Percentiles rank a stretch among this genome's conserved stretches.
Conservation (phyloP, 2,888 invertebrate genomes). For the Melieria crassipennis region DNA sequence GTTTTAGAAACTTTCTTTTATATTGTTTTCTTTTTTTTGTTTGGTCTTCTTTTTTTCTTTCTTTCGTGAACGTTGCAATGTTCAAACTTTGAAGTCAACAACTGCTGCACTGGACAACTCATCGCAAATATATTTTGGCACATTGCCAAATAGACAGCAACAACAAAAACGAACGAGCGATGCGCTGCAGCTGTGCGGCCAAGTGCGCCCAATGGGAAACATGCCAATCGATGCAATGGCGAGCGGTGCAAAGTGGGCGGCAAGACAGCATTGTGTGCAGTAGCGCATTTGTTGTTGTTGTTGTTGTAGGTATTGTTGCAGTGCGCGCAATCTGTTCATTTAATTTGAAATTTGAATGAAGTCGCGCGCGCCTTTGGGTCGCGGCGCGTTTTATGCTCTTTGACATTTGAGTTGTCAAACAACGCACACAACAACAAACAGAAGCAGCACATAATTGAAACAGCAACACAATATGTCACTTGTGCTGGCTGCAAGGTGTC, state of each 20-base stretch:
- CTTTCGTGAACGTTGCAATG: too few relatives aligned
- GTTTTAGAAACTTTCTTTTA: too few relatives aligned
- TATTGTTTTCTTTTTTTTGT: too few relatives aligned
- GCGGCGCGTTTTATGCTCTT: neutral
- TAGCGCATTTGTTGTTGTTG: neutral
- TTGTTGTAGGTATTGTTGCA: neutral
- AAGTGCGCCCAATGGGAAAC: neutral
- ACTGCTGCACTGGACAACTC: slow-evolving; percentile 35
- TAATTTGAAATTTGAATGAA: slow-evolving; percentile 3
- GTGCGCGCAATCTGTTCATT: neutral
- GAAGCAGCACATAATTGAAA: too few relatives aligned
- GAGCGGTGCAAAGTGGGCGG: neutral
- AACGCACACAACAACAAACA: neutral
- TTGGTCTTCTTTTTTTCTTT: too few relatives aligned
- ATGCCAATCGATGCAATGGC: neutral
- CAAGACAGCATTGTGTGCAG: neutral
- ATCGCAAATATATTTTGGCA: slow-evolving; percentile 44
- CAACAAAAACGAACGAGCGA: neutral
- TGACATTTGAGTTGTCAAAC: slow-evolving; percentile 6
- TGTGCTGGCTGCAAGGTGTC: too few relatives aligned
- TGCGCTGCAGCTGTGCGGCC: neutral
- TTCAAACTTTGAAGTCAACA: neutral
- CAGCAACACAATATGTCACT: too few relatives aligned
- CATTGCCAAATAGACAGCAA: slow-evolving; percentile 38
- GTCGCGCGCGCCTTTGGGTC: neutral